phyloP scores from a whole-genome alignment of 2,113 vertebrate species.

The Aspiorhynchus laticeps region DNA sequence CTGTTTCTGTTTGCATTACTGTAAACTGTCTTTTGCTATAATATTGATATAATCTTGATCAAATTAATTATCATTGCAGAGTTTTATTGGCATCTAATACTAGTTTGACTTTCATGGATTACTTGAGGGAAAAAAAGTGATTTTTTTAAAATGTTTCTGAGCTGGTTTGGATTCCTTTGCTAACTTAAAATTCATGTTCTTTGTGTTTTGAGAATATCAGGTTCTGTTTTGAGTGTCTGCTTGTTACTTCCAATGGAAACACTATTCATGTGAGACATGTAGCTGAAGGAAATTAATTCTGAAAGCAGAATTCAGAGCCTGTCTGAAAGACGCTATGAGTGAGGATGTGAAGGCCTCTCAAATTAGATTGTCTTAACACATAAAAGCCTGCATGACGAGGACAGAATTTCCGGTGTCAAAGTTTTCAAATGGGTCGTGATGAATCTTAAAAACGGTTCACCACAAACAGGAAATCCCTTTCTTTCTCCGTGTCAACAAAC shows the following conservation, averaged over 20 bases:
- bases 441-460: neutral
- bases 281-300: neutral
- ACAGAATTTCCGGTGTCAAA: neutral
- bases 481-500: slow-evolving; percentile 8
- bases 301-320: neutral
- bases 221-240: slow-evolving; percentile 19
- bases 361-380: neutral
- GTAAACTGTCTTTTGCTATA: neutral
- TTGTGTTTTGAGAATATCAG: slow-evolving; percentile 11
- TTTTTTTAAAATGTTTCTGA: neutral
- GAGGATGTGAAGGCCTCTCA: neutral
- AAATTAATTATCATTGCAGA: neutral
- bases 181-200: slow-evolving; percentile 13
- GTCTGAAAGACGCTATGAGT: neutral
- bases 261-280: neutral
- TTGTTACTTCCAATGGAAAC: slow-evolving; percentile 3
- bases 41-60: neutral
- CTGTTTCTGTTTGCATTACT: neutral
- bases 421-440: neutral
- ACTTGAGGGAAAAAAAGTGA: too few species aligned
- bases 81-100: neutral
- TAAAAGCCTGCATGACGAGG: neutral
- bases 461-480: slow-evolving; percentile 32
- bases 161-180: neutral
- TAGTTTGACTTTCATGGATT: neutral